Base-by-base conservation (phyloP, 2,888 invertebrate species). In the Sminthurides aquaticus region DNA sequence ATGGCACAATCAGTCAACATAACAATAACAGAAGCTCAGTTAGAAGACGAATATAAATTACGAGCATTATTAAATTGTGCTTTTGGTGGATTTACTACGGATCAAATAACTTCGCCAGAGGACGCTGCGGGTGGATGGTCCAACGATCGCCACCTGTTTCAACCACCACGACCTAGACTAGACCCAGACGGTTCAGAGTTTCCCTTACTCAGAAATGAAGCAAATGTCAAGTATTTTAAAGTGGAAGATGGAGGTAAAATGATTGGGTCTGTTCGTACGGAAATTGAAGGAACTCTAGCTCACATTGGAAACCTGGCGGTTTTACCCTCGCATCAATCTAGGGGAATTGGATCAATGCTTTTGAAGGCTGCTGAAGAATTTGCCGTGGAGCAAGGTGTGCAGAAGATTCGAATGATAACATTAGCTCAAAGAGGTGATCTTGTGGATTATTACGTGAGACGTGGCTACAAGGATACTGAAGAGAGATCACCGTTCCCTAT, bases 381-480 rank as follows among this genome's bases (percentile, higher is more conserved):
- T 8, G 52, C 52, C 5, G 5, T 5, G 20, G 52, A 8, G 5
- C 52, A 52, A 20, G 20, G 20, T 5, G 52, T 20, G 5, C 5
- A 20, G 15, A 52, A 20, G 20, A 22, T 22, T 20, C 5, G 5
- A 8, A 52, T 52, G 52, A 52, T 5, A 20, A 22, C 22, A 5
- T 5, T 52, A 5, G 22, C 5, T 15, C 11, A 20, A 5, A 15
- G 52, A 22, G 52, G 20, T 22, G 5, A 5, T 20, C 20, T 52
- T 5, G 20, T 52, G 5, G 11, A 52, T 5, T 52, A 52, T 20
- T 52, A 52, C 52, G 15, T 52, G 5, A 15, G 52, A 52, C 5
- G 52, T 15, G 52, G 52, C 20, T 52, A 52, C 52, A 52, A 52
- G 20, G 52, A 52, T 20, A 52, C 52, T 5, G 52, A 20, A 18